Evolutionary conservation across 1,140 invertebrate species (phyloP).

Genomic region (Anoplolepis gracilipes): DNA sequence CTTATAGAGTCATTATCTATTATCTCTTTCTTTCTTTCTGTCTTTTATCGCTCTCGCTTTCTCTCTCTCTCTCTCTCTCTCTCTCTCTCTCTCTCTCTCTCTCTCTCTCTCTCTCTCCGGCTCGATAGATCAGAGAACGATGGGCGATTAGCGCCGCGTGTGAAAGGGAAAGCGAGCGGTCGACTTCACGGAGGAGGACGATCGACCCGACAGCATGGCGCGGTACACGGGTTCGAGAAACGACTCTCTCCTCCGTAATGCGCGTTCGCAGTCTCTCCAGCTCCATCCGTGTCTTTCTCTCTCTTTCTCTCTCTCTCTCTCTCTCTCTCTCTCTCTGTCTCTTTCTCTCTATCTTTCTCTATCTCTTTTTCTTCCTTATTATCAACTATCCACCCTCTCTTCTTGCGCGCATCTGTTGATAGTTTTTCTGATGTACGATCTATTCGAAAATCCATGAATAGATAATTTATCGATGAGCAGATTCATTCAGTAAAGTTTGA

Average conservation of each 20-base stretch:
- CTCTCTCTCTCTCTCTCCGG: conserved; percentile 55
- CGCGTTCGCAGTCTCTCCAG: conserved; percentile 68
- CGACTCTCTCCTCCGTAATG: conserved; percentile 79
- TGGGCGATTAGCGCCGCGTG: conserved; percentile 84
- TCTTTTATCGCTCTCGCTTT: conserved; percentile 30
- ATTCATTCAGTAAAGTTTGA: background rate
- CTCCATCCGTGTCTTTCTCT: conserved; percentile 66
- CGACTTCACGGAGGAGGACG: conserved; percentile 82
- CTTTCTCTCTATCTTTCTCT: too few species aligned
- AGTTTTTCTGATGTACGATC: background rate
- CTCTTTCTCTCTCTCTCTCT: background rate
- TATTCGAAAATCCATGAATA: conserved; percentile 20
- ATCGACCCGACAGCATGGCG: conserved; percentile 77
- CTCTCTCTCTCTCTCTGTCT: conserved; percentile 65
- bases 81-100: conserved; percentile 34
- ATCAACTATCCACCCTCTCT: conserved; percentile 69
- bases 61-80: conserved; percentile 56
- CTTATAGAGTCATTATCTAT: background rate
- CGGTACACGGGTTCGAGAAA: conserved; percentile 75
- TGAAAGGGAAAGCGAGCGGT: conserved; percentile 85
- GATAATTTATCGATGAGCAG: background rate
- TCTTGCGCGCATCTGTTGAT: conserved; percentile 44
- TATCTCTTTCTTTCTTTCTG: conserved; percentile 34
- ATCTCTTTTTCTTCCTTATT: conserved; percentile 63
- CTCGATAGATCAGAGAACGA: conserved; percentile 83